Base-by-base conservation (phyloP, 2,797 vertebrate species). In the Hemitrygon akajei region DNA sequence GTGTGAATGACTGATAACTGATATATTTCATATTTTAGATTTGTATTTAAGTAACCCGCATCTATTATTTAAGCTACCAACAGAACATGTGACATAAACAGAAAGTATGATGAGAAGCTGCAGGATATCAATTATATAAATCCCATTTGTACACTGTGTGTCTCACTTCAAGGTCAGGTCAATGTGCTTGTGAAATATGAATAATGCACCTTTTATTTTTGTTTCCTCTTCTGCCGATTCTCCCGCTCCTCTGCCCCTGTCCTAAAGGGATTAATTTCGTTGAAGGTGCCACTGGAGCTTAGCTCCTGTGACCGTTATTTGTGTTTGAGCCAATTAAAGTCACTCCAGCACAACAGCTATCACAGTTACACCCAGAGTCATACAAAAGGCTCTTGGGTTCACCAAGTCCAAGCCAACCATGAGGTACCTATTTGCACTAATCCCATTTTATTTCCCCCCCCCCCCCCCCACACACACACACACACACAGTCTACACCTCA, bases 41-140 rank as follows among this genome's bases (percentile, higher is more conserved):
- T 69, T 69, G 20, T 37, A 89, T 69, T 89, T 89, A 89, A 89
- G 69, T 89, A 89, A 25, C 86, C 66, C 69, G 37, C n/a, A 89
- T 89, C n/a, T 89, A 89, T 89, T 89, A 89, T 89, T 87, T 87
- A 87, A 87, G n/a, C 27, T 60, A 87, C 14, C 84, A 87, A 87
- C 7, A n/a, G 34, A 89, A 69, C n/a, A 66, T 66, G 63, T 37
- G 86, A n/a, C 89, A 89, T 89, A 37, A 89, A 69, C 86, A 89
- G 86, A 34, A 69, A 66, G n/a, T 34, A 66, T 69, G 86, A 37
- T 69, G 86, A 89, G 63, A 18, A 37, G n/a, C 86, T 89, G 86
- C 66, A n/a, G 86, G n/a, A 89, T 37, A 20, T n/a, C 86, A 89
- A 89, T 66, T 66, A 89, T 89, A 89, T 34, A 89, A 89, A 69